A percentile compares a stretch with the other conserved stretches of the same genome.
Evolutionary conservation across 1,140 invertebrate genomes (phyloP).

Genomic region (Yoshiicerus persimilis): DNA sequence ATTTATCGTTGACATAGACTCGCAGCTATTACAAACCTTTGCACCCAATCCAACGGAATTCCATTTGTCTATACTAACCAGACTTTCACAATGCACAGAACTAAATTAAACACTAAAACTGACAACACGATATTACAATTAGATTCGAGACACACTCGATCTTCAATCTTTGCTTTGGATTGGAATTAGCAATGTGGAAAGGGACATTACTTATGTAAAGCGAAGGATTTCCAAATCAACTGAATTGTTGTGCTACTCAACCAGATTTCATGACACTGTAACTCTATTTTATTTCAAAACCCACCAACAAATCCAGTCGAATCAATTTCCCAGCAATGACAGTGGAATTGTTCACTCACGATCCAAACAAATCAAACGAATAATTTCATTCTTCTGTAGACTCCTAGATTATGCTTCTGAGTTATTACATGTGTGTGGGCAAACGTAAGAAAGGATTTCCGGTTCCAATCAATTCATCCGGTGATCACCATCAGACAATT

Average conservation of each 20-base stretch:
- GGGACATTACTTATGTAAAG: too few relatives aligned
- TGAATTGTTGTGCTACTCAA: too few relatives aligned
- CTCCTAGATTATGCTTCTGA: background rate
- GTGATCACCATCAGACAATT: background rate
- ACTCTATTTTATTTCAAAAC: background rate
- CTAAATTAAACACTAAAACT: background rate
- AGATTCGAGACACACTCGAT: background rate
- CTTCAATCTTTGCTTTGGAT: background rate
- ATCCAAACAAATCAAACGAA: background rate
- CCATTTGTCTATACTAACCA: background rate
- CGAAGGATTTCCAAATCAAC: too few relatives aligned
- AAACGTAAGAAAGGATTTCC: background rate
- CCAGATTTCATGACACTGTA: too few relatives aligned
- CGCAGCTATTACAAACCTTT: background rate
- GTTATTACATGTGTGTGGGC: background rate
- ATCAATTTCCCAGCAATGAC: background rate
- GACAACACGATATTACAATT: background rate
- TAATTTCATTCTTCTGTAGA: background rate
- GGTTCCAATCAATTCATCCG: constrained; percentile 21
- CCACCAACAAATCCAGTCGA: background rate
- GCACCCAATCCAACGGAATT: too few relatives aligned
- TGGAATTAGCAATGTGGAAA: background rate
- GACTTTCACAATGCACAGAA: background rate
- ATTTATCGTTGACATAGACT: background rate
- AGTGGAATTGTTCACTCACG: background rate